Evolutionary conservation across 1,140 invertebrate species (phyloP).

Genomic region (Drosophila auraria): DNA sequence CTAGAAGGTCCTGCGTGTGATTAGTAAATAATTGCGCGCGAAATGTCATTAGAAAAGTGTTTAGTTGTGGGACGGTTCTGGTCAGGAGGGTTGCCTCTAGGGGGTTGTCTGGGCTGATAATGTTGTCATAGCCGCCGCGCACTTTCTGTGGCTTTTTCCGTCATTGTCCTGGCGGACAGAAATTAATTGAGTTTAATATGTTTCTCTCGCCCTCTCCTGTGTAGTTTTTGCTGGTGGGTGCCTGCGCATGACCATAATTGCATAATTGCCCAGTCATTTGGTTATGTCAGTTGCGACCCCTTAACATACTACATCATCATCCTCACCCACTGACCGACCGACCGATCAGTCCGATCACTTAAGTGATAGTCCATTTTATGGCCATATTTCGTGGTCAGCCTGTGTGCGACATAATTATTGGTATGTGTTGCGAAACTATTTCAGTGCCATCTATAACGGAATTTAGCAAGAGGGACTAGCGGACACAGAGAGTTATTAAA

Average conservation of each 20-base stretch:
- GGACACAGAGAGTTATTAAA: conserved; percentile 8
- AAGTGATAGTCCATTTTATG: conserved; percentile 79
- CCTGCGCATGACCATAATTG: conserved; percentile 73
- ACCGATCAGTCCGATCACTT: conserved; percentile 54
- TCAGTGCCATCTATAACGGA: conserved; percentile 59
- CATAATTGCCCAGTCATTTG: conserved; percentile 78
- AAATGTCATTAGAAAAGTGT: conserved; percentile 78
- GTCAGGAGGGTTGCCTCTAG: conserved; percentile 3
- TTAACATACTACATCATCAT: conserved; percentile 16
- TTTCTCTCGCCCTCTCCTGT: conserved; percentile 27
- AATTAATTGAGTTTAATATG: conserved; percentile 72
- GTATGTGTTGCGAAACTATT: conserved; percentile 60
- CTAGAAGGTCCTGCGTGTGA: conserved; percentile 59
- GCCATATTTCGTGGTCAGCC: conserved; percentile 69
- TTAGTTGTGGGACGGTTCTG: conserved; percentile 41
- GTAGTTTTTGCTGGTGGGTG: conserved; percentile 28
- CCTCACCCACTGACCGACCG: conserved; percentile 1
- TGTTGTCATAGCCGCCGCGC: conserved; percentile 60
- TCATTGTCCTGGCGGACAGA: conserved; percentile 31
- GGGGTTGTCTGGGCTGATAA: conserved; percentile 53
- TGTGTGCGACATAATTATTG: conserved; percentile 78
- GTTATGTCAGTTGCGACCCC: conserved; percentile 67
- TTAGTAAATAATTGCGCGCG: conserved; percentile 75
- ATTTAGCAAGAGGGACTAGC: conserved; percentile 43
- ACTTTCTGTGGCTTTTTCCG: conserved; percentile 22